phyloP scores from a whole-genome alignment of 92 coral and sea anemone genomes.

The Phymanthus crucifer region DNA sequence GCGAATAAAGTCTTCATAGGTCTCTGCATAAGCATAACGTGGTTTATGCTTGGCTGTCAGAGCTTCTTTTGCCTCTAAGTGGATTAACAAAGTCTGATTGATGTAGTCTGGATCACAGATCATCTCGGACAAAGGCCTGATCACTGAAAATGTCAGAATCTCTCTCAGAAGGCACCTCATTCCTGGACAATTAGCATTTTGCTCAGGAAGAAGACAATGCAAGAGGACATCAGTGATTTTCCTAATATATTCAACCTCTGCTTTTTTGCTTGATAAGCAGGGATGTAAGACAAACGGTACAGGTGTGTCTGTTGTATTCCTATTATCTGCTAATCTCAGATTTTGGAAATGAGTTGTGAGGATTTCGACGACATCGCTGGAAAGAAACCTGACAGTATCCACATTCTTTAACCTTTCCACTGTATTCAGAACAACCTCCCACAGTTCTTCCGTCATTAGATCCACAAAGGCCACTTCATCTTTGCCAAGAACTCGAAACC shows the following conservation, averaged over 20 bases:
- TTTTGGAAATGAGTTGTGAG: constrained; percentile 90
- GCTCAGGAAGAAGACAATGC: constrained; percentile 74
- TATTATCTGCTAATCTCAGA: constrained; percentile 81
- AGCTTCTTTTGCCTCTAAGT: constrained; percentile 88
- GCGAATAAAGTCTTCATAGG: constrained; percentile 94
- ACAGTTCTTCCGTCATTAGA: constrained; percentile 85
- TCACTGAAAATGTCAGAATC: constrained; percentile 87
- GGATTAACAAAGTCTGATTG: constrained; percentile 80
- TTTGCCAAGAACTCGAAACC: constrained; percentile 91
- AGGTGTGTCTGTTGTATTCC: constrained; percentile 76
- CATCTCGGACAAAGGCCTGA: constrained; percentile 89
- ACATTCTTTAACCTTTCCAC: constrained; percentile 73
- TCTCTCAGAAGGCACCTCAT: constrained; percentile 82
- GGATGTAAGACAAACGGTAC: constrained; percentile 86
- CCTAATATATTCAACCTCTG: constrained; percentile 80
- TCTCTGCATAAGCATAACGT: constrained; percentile 99
- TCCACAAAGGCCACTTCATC: constrained; percentile 94
- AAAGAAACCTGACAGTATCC: constrained; percentile 90
- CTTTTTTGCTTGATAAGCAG: constrained; percentile 70
- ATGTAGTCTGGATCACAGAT: constrained; percentile 98
- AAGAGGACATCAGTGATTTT: constrained; percentile 82
- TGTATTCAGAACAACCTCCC: constrained; percentile 74
- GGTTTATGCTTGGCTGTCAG: constrained; percentile 92
- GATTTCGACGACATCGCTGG: constrained; percentile 88
- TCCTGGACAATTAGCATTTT: constrained; percentile 72